A percentile compares a stretch with the other conserved stretches of the same genome.
These are phyloP conservation scores for Microplitis deprimator DNA, from an alignment of 2,888 invertebrate genomes.

Conservation along the genomic window DNA sequence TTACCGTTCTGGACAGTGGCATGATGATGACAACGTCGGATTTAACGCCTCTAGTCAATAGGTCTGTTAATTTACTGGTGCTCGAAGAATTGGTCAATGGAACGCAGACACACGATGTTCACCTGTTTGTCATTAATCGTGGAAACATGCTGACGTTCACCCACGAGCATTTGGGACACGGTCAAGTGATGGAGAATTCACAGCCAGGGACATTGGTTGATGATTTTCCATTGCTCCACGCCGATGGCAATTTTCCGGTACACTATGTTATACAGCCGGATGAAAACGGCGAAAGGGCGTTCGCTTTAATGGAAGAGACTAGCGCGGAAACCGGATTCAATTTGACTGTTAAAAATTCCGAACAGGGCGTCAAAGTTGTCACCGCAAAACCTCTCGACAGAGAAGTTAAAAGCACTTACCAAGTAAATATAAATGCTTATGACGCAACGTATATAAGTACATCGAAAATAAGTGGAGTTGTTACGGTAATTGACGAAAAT, in stretches of 20 bases:
- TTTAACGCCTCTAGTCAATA: constrained; percentile 84
- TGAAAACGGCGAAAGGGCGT: constrained; percentile 75
- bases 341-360: constrained; percentile 61
- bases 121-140: constrained; percentile 87
- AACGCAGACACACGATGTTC: constrained; percentile 85
- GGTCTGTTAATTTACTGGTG: constrained; percentile 85
- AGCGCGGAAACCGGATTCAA: constrained; percentile 73
- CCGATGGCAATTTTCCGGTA: constrained; percentile 79
- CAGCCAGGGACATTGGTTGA: constrained; percentile 81
- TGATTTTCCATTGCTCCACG: constrained; percentile 81
- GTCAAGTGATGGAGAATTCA: constrained; percentile 84
- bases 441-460: constrained; percentile 86
- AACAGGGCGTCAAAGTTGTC: constrained; percentile 81
- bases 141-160: constrained; percentile 86
- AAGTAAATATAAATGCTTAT: constrained; percentile 84
- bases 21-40: constrained; percentile 93
- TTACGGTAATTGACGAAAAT: constrained; percentile 88
- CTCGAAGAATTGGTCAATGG: constrained; percentile 86
- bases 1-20: constrained; percentile 89
- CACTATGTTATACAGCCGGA: constrained; percentile 85
- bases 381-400: constrained; percentile 84
- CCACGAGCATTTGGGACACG: constrained; percentile 76
- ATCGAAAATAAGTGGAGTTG: constrained; percentile 81
- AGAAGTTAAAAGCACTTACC: constrained; percentile 81
- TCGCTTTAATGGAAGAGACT: constrained; percentile 79